These are phyloP conservation scores for Oxyruncus cristatus DNA, from an alignment of 2,113 vertebrate genomes.

Conservation along the genomic window DNA sequence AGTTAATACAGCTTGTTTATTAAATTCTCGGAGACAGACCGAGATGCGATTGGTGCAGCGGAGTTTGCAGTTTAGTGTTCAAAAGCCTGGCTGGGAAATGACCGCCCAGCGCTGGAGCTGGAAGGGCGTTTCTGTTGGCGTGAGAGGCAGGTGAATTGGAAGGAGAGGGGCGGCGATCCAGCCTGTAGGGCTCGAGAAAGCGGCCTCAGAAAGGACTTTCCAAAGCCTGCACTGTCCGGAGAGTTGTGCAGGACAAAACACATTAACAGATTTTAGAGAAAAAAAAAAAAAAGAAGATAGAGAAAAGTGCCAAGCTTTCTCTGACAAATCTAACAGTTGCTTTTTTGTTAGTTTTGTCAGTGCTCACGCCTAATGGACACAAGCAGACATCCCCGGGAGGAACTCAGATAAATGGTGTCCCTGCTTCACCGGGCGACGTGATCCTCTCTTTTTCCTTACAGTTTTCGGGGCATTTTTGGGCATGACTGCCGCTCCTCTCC, in stretches of 20 bases:
- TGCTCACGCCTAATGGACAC: not conserved
- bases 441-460: not conserved
- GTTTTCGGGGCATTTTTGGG: not conserved
- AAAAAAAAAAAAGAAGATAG: fast-evolving
- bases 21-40: conserved; percentile 30
- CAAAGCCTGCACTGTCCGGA: not conserved
- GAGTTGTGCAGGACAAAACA: not conserved
- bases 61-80: conserved; percentile 29
- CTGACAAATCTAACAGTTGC: not conserved
- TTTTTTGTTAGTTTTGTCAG: not conserved
- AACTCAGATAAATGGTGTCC: not conserved
- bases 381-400: not conserved
- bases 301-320: not conserved
- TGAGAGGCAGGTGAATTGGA: conserved; percentile 43
- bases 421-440: not conserved
- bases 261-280: not conserved
- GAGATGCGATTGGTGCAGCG: conserved; percentile 15
- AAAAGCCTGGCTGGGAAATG: not conserved
- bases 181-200: conserved; percentile 1
- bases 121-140: not conserved
- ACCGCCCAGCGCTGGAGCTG: not conserved
- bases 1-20: conserved; percentile 58
- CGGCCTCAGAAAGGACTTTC: not conserved
- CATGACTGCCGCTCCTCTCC: not conserved
- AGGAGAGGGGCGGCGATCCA: not conserved